Percentiles rank a stretch among this genome's conserved stretches.
These are phyloP conservation scores for Cichladusa arquata DNA, from an alignment of 2,113 vertebrate species.

Conservation along the genomic window DNA sequence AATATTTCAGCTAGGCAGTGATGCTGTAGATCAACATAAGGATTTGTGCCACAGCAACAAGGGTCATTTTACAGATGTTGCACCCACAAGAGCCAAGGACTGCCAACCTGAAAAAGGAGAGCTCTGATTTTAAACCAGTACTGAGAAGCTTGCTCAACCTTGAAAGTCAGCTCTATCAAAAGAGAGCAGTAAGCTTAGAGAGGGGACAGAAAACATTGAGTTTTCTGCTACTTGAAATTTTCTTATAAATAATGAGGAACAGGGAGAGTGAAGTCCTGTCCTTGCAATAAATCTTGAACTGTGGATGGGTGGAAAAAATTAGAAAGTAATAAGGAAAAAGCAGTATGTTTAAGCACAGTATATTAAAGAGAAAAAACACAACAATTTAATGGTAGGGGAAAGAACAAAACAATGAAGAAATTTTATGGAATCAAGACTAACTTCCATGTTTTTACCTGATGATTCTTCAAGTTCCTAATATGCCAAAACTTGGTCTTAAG, in stretches of 20 bases:
- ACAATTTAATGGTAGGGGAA: neutral
- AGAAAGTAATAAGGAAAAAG: neutral
- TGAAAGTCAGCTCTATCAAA: neutral
- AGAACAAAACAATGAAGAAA: neutral
- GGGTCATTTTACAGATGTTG: neutral
- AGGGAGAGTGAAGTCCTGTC: neutral
- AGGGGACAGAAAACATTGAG: neutral
- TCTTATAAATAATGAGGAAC: neutral
- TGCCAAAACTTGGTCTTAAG: neutral
- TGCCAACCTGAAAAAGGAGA: neutral
- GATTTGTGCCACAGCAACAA: neutral
- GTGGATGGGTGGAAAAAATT: neutral
- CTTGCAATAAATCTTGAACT: neutral
- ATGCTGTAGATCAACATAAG: accelerated
- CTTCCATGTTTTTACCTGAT: neutral
- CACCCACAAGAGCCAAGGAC: neutral
- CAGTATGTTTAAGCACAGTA: neutral
- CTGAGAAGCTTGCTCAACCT: neutral
- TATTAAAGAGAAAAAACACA: neutral
- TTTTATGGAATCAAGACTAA: neutral
- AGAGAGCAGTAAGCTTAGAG: neutral
- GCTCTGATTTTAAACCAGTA: neutral
- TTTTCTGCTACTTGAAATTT: neutral
- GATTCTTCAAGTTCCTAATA: neutral
- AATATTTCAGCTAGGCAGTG: neutral